phyloP scores from a whole-genome alignment of 1,140 invertebrate species.

The Arctopsyche grandis region DNA sequence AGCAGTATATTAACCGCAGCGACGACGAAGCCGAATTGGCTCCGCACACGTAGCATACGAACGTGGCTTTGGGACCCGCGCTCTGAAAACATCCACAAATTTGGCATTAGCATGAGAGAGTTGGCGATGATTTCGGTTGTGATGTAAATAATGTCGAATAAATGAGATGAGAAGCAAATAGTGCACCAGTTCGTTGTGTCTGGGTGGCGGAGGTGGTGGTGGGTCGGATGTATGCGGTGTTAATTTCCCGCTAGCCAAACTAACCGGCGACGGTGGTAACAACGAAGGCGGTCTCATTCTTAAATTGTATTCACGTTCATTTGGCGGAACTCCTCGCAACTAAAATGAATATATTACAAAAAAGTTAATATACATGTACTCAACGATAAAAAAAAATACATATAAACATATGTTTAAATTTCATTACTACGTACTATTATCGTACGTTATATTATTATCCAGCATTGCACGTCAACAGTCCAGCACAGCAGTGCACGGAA shows the following conservation, averaged over 20 bases:
- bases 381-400: no score
- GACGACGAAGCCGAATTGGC: conserved; percentile 79
- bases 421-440: no score
- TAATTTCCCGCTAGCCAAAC: conserved; percentile 51
- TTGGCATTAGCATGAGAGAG: no score
- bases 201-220: conserved; percentile 53
- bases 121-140: no score
- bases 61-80: conserved; percentile 67
- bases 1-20: conserved; percentile 84
- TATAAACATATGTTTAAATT: no score
- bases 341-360: conserved; percentile 59
- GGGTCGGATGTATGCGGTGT: conserved; percentile 37
- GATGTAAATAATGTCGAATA: no score
- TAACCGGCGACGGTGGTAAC: conserved; percentile 63
- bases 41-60: conserved; percentile 90
- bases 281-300: conserved; percentile 72
- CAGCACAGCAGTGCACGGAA: no score
- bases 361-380: background rate
- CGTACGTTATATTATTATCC: no score
- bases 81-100: conserved; percentile 41
- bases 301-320: conserved; percentile 81
- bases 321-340: conserved; percentile 76
- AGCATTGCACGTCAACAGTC: no score
- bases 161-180: no score
- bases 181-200: no score